Conservation (phyloP, 2,797 vertebrate species). For the Natrix natrix region DNA sequence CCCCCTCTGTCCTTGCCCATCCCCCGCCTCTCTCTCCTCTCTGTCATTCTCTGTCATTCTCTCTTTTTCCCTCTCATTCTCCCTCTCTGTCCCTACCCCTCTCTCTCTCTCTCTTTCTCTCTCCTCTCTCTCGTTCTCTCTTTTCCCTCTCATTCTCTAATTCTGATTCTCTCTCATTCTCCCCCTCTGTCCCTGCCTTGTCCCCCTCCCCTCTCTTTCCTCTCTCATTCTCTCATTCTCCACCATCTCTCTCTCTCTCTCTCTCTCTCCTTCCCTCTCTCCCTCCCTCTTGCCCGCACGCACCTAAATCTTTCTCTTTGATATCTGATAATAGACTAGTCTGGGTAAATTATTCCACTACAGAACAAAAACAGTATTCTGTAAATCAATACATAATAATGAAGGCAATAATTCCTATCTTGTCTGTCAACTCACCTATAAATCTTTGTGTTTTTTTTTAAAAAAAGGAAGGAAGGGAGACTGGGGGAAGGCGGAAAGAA, state of each 20-base stretch:
- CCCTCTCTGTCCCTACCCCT: no score
- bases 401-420: neutral
- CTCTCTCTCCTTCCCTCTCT: rapidly evolving
- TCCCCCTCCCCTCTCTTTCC: no score
- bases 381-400: conserved; percentile 8
- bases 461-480: neutral
- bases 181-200: no score
- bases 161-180: no score
- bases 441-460: neutral
- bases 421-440: neutral
- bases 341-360: neutral
- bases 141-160: no score
- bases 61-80: no score
- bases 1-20: no score
- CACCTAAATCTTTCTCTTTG: neutral
- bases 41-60: no score
- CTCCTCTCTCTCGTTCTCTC: no score
- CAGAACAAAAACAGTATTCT: neutral
- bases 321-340: neutral
- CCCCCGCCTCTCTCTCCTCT: no score
- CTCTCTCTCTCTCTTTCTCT: no score
- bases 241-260: rapidly evolving
- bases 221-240: no score
- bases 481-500: neutral
- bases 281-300: neutral